phyloP scores from a whole-genome alignment of 2,888 invertebrate genomes.

The Smittia sp. region DNA sequence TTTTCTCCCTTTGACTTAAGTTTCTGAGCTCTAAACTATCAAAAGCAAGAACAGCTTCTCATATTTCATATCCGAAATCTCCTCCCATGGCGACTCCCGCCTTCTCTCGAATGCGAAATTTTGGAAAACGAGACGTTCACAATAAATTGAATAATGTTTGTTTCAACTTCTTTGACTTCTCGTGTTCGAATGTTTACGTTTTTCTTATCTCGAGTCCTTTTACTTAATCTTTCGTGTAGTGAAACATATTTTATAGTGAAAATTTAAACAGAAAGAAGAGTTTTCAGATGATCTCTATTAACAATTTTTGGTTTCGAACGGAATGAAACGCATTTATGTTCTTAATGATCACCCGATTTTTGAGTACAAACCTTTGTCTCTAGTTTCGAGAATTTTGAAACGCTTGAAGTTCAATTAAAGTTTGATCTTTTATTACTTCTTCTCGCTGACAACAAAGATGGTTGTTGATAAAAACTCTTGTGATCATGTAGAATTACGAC shows the following conservation, averaged over 20 bases:
- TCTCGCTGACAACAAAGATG: not conserved
- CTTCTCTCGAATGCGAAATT: too few species aligned
- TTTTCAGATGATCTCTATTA: conserved; percentile 38
- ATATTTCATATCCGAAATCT: not conserved
- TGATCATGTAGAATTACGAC: not conserved
- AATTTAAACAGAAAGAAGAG: conserved; percentile 34
- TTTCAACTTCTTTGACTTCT: too few species aligned
- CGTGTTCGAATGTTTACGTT: too few species aligned
- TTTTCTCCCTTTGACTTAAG: not conserved
- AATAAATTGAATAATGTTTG: too few species aligned
- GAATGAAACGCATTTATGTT: not conserved
- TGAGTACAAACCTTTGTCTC: too few species aligned
- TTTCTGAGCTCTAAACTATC: conserved; percentile 15
- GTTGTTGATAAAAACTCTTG: conserved; percentile 1
- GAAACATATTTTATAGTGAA: conserved; percentile 27
- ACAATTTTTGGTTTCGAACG: conserved; percentile 10
- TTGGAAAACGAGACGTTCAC: not conserved
- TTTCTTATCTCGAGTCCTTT: too few species aligned
- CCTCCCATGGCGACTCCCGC: too few species aligned
- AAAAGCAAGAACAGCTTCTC: not conserved
- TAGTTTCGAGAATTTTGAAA: not conserved
- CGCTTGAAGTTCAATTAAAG: not conserved
- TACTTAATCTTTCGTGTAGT: not conserved
- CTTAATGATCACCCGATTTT: too few species aligned
- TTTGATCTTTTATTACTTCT: not conserved